These are phyloP conservation scores for Sepiola atlantica DNA, from an alignment of 2,888 invertebrate species.

Conservation along the genomic window DNA sequence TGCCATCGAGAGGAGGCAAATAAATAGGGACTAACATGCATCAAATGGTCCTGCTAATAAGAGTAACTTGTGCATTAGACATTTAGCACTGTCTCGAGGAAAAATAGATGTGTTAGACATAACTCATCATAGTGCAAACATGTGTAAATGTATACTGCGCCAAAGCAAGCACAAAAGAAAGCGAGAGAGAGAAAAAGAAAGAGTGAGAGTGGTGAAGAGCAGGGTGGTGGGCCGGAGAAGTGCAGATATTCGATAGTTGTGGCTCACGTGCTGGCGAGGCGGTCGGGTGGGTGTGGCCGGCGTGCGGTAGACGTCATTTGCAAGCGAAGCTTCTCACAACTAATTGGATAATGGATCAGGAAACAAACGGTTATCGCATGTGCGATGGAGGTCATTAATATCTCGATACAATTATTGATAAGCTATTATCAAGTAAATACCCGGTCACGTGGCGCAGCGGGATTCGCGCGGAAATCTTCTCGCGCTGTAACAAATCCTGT, in stretches of 20 bases:
- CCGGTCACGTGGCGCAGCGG: background rate
- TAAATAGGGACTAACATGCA: background rate
- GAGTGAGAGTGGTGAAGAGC: background rate
- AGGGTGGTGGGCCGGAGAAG: background rate
- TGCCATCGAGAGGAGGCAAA: too few species aligned
- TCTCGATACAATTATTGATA: background rate
- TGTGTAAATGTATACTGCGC: background rate
- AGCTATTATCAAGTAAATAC: background rate
- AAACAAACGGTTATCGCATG: background rate
- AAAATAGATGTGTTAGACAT: background rate
- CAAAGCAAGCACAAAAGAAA: background rate
- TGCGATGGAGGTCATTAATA: background rate
- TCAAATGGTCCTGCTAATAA: background rate
- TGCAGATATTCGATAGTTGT: background rate
- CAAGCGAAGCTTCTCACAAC: background rate
- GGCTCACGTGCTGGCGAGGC: background rate
- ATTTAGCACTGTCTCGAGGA: background rate
- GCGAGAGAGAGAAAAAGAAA: background rate
- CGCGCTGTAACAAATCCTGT: background rate
- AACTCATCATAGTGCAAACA: background rate
- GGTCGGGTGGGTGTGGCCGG: too few species aligned
- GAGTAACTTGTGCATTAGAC: background rate
- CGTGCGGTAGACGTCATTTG: background rate
- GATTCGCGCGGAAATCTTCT: background rate
- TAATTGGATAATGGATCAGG: background rate